Evolutionary conservation across 2,888 invertebrate species (phyloP), one percentile per base, ranked within the genome.

Genomic region (Chrysolina haemoptera): DNA sequence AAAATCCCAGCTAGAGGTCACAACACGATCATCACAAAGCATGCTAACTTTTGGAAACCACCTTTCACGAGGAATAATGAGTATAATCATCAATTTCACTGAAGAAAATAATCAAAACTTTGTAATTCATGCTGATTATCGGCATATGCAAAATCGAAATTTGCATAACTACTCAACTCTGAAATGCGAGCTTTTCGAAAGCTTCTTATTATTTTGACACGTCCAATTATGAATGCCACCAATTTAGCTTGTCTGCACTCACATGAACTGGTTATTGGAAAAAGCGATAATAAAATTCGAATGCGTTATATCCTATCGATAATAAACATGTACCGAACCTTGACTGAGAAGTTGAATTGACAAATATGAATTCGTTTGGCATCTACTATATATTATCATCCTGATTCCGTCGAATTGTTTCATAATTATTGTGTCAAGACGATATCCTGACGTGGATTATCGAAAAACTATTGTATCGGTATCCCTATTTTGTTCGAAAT

Each of bases 201-300:
- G 59, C 59, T n/a, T n/a, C 59, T 59, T 35, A 27, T 59, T 27
- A 59, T 35, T 59, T 59, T 59, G 59, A 59, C 59, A 59, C 35
- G 35, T 59, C 22, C 59, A 59, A 59, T 59, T 59, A 27, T 59
- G 22, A 59, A 59, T 16, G 59, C 59, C 59, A 27, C 27, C 59
- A 59, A 59, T 59, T 59, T 35, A 59, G n/a, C n/a, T 53, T 59
- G 59, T 59, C 27, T 35, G 35, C 59, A 35, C 59, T 59, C 9
- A 27, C 27, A 4, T 9, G 35, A 59, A 59, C 59, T 35, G 59
- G 59, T 59, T 59, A 59, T 59, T 27, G 59, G 53, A 0, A 11
- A 12, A 53, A 53, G 27, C 27, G 4, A 59, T 35, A 59, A 22
- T 16, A n/a, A 59, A 27, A 27, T 59, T 35, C 10, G n/a, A 59